Evolutionary conservation across 2,113 vertebrate genomes (phyloP).

Genomic region (Otocyon megalotis): DNA sequence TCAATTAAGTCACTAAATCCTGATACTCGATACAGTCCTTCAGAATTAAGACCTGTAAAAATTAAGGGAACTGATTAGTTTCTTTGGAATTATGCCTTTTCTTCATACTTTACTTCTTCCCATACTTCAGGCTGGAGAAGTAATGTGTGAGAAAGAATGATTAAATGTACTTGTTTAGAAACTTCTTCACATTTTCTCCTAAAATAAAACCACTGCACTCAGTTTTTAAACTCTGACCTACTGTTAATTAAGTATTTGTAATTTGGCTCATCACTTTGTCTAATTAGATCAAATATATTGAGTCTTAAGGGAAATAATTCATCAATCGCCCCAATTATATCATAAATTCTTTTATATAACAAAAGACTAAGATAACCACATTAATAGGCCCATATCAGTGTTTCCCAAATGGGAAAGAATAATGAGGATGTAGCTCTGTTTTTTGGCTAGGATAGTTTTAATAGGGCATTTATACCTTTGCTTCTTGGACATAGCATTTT

Average conservation of each 20-base stretch:
- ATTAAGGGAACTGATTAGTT: slow-evolving; percentile 33
- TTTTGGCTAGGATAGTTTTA: slow-evolving; percentile 31
- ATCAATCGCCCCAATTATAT: slow-evolving; percentile 77
- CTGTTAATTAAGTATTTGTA: slow-evolving; percentile 59
- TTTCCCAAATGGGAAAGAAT: slow-evolving; percentile 54
- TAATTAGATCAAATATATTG: slow-evolving; percentile 68
- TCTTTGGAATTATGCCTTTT: slow-evolving; percentile 56
- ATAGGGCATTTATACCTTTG: slow-evolving; percentile 15
- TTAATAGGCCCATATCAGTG: slow-evolving; percentile 25
- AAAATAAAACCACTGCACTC: slow-evolving; percentile 71
- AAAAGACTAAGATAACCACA: slow-evolving; percentile 56
- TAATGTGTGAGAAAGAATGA: slow-evolving; percentile 51
- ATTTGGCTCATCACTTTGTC: slow-evolving; percentile 61
- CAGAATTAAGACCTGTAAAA: slow-evolving; percentile 95
- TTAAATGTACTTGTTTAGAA: slow-evolving; percentile 62
- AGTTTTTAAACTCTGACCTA: slow-evolving; percentile 69
- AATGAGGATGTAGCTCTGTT: slow-evolving; percentile 62
- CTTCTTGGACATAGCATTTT: background rate
- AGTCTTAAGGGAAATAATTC: slow-evolving; percentile 77
- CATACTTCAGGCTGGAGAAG: slow-evolving; percentile 13
- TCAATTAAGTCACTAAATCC: slow-evolving; percentile 99
- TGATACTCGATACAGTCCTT: slow-evolving; percentile 98
- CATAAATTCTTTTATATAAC: slow-evolving; percentile 73
- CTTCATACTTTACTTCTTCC: slow-evolving; percentile 14
- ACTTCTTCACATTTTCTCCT: slow-evolving; percentile 62